Percentiles rank a stretch among this genome's conserved stretches.
Conservation (phyloP, 2,797 vertebrate species). For the Esox masquinongy region DNA sequence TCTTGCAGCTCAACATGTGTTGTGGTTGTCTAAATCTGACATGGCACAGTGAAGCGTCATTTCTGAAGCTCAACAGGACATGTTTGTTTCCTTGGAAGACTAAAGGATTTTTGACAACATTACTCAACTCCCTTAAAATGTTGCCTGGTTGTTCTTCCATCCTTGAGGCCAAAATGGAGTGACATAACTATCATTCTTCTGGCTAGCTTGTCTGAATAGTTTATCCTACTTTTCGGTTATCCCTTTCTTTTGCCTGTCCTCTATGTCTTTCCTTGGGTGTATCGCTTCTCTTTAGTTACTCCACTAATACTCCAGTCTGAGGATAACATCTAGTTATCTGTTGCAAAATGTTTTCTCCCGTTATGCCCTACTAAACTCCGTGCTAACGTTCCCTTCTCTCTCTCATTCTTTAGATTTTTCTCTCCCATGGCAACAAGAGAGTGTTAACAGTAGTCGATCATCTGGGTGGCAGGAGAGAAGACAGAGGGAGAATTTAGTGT, state of each 20-base stretch:
- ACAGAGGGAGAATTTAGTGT: neutral
- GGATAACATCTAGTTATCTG: neutral
- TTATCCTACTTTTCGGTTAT: neutral
- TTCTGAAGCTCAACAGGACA: neutral
- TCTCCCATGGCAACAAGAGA: neutral
- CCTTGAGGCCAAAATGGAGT: neutral
- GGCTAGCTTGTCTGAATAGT: neutral
- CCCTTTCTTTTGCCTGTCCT: neutral
- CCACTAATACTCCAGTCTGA: neutral
- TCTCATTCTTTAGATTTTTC: neutral
- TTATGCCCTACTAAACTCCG: neutral
- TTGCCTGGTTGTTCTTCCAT: neutral
- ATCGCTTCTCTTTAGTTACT: neutral
- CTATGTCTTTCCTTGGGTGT: neutral
- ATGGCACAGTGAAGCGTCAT: too few species aligned
- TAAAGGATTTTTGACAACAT: neutral
- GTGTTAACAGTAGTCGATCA: neutral
- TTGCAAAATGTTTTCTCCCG: neutral
- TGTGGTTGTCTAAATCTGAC: neutral
- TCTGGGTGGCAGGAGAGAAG: constrained; percentile 23
- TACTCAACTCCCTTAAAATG: neutral
- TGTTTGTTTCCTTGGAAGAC: constrained; percentile 2
- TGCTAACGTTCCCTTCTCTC: neutral
- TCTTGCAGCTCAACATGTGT: neutral
- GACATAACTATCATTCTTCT: neutral